phyloP scores from a whole-genome alignment of 2,113 vertebrate genomes.

The Raphicerus campestris region DNA sequence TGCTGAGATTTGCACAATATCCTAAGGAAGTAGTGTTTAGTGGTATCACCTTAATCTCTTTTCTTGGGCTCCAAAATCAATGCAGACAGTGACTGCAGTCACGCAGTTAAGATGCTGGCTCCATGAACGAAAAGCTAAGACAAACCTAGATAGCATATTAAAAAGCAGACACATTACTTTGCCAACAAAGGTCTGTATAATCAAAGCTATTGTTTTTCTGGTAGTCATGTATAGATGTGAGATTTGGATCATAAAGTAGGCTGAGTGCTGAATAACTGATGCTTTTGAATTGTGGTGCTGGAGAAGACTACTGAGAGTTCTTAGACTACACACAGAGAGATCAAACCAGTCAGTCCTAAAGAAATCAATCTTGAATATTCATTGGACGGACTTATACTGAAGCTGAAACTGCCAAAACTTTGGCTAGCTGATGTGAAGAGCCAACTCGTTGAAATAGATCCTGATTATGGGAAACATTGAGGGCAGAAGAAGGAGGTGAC shows the following conservation, averaged over 20 bases:
- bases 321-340: not conserved
- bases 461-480: not conserved
- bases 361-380: not conserved
- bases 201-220: not conserved
- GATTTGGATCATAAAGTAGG: not conserved
- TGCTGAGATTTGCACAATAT: not conserved
- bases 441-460: not conserved
- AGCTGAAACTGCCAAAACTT: not conserved
- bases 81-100: not conserved
- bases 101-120: not conserved
- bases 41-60: not conserved
- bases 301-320: not conserved
- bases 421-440: not conserved
- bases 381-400: not conserved
- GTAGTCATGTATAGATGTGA: not conserved
- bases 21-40: not conserved
- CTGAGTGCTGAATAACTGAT: not conserved
- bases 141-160: not conserved
- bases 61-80: not conserved
- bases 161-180: not conserved
- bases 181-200: not conserved
- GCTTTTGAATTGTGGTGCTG: not conserved
- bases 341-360: not conserved
- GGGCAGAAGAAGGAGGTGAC: not conserved
- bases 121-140: not conserved